Evolutionary conservation across 2,888 invertebrate genomes (phyloP).

Genomic region (Pandemis corylana): DNA sequence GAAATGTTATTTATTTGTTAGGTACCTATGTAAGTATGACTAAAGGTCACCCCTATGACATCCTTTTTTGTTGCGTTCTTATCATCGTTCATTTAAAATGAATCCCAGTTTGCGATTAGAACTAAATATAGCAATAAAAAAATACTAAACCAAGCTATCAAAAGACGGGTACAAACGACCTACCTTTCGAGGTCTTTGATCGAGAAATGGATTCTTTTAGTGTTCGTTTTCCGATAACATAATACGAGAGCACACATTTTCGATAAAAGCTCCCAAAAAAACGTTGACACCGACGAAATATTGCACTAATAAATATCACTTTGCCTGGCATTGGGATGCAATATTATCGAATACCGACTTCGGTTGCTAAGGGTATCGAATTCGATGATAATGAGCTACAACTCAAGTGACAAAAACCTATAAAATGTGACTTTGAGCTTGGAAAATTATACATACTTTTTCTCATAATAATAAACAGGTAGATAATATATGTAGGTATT

Average conservation of each 20-base stretch:
- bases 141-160: constrained; percentile 13
- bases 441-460: no score
- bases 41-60: not conserved
- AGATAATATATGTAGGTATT: no score
- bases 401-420: not conserved
- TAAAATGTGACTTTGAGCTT: not conserved
- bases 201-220: constrained; percentile 38
- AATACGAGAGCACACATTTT: constrained; percentile 27
- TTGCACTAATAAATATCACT: constrained; percentile 39
- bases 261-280: constrained; percentile 22
- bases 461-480: no score
- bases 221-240: constrained; percentile 20
- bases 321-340: constrained; percentile 6
- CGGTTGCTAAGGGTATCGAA: not conserved
- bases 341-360: constrained; percentile 28
- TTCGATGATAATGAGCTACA: not conserved
- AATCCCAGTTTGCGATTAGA: constrained; percentile 23
- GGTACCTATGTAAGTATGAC: no score
- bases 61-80: constrained; percentile 12
- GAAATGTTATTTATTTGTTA: no score
- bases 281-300: constrained; percentile 17
- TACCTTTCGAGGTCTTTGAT: constrained; percentile 46
- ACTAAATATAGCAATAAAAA: constrained; percentile 7
- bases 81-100: constrained; percentile 22
- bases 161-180: constrained; percentile 44